phyloP scores from a whole-genome alignment of 1,140 invertebrate genomes.

The Drosophila persimilis region DNA sequence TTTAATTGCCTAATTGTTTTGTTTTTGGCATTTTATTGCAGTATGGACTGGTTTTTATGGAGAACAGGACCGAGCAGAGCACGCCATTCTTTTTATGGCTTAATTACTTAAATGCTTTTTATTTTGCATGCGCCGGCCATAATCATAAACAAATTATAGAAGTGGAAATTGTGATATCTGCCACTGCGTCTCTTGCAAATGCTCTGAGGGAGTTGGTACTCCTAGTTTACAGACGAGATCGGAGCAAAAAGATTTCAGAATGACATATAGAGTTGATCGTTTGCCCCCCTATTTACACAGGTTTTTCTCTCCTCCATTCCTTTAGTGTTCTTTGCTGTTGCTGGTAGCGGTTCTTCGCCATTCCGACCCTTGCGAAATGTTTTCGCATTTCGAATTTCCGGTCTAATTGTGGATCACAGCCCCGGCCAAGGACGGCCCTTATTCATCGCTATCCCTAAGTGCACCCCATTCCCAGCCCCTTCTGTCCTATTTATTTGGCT shows the following conservation, averaged over 20 bases:
- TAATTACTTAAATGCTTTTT: constrained; percentile 81
- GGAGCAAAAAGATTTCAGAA: neutral
- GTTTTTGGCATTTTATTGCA: constrained; percentile 75
- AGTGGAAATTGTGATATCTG: constrained; percentile 77
- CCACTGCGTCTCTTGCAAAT: neutral
- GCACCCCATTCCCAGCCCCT: neutral
- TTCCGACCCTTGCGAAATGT: constrained; percentile 50
- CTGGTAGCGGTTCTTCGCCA: constrained; percentile 50
- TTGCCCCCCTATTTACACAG: constrained; percentile 6
- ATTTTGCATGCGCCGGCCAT: constrained; percentile 72
- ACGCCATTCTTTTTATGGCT: constrained; percentile 75
- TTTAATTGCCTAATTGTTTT: constrained; percentile 81
- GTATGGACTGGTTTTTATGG: constrained; percentile 53
- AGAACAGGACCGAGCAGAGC: constrained; percentile 26
- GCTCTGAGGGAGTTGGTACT: constrained; percentile 11
- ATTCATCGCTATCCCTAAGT: neutral
- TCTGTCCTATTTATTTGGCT: constrained; percentile 14
- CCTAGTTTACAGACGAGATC: too few species aligned
- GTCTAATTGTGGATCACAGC: constrained; percentile 57
- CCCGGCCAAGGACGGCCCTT: constrained; percentile 32
- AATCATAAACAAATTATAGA: constrained; percentile 79
- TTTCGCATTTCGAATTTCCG: constrained; percentile 40
- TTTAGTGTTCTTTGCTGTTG: constrained; percentile 54
- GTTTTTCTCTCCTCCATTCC: constrained; percentile 3
- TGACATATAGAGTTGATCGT: neutral